Conservation (phyloP, 1,140 invertebrate genomes). For the Lutraria rhynchaena region DNA sequence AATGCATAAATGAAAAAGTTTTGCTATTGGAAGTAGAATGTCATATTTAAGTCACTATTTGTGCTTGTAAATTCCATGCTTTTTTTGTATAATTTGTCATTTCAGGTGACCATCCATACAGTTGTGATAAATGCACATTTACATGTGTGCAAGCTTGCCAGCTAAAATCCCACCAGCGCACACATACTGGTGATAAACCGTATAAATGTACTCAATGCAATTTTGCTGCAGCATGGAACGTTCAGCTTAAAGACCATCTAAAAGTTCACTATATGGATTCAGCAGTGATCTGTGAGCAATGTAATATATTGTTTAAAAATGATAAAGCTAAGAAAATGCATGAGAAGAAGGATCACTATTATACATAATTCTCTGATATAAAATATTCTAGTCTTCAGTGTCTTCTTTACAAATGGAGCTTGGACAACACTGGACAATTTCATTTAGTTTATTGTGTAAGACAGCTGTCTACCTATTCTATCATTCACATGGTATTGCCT, state of each 20-base stretch:
- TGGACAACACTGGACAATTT: too few species aligned
- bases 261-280: conserved; percentile 25
- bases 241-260: conserved; percentile 53
- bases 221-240: conserved; percentile 59
- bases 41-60: too few species aligned
- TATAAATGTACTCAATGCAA: conserved; percentile 57
- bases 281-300: conserved; percentile 21
- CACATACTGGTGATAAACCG: conserved; percentile 60
- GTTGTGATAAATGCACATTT: conserved; percentile 50
- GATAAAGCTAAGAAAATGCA: conserved; percentile 31
- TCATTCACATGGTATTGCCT: too few species aligned
- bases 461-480: too few species aligned
- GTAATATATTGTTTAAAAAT: conserved; percentile 52
- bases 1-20: too few species aligned
- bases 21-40: too few species aligned
- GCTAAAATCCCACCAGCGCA: conserved; percentile 51
- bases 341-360: conserved; percentile 41
- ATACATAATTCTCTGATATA: too few species aligned
- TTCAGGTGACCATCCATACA: conserved; percentile 41
- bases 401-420: too few species aligned
- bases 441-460: too few species aligned
- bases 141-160: conserved; percentile 52
- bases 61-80: too few species aligned
- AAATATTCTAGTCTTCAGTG: too few species aligned
- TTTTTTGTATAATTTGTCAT: too few species aligned